phyloP scores from a whole-genome alignment of 1,140 invertebrate species.

The Leptopilina clavipes region DNA sequence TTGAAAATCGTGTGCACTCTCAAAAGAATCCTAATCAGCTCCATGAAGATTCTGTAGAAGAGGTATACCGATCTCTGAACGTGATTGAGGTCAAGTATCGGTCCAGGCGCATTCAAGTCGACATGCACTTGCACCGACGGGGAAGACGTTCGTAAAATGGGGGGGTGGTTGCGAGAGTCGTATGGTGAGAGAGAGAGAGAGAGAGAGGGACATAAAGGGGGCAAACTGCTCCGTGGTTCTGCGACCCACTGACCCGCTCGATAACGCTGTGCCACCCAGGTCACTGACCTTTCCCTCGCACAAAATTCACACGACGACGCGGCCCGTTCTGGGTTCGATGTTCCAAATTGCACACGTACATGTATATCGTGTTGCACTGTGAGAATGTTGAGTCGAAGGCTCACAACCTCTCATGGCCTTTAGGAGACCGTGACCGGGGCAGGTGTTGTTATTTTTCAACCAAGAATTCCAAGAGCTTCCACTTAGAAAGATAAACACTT shows the following conservation, averaged over 20 bases:
- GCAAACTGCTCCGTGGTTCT: constrained; percentile 62
- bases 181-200: not conserved
- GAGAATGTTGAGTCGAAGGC: constrained; percentile 15
- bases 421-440: constrained; percentile 5
- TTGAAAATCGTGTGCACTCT: not conserved
- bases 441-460: constrained; percentile 1
- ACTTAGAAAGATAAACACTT: not conserved
- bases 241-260: constrained; percentile 76
- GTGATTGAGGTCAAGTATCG: constrained; percentile 40
- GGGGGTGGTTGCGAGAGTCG: constrained; percentile 25
- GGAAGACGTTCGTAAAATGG: constrained; percentile 41
- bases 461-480: not conserved
- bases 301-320: constrained; percentile 59
- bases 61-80: not conserved
- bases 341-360: not conserved
- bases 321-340: constrained; percentile 27
- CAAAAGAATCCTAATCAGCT: constrained; percentile 19
- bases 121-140: constrained; percentile 43
- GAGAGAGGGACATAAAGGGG: constrained; percentile 44
- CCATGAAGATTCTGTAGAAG: not conserved
- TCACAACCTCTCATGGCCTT: constrained; percentile 25
- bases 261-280: constrained; percentile 71
- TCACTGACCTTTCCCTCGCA: constrained; percentile 70
- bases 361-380: too few relatives aligned
- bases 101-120: constrained; percentile 50